phyloP scores from a whole-genome alignment of 1,140 invertebrate species.

The Octopus sinensis region DNA sequence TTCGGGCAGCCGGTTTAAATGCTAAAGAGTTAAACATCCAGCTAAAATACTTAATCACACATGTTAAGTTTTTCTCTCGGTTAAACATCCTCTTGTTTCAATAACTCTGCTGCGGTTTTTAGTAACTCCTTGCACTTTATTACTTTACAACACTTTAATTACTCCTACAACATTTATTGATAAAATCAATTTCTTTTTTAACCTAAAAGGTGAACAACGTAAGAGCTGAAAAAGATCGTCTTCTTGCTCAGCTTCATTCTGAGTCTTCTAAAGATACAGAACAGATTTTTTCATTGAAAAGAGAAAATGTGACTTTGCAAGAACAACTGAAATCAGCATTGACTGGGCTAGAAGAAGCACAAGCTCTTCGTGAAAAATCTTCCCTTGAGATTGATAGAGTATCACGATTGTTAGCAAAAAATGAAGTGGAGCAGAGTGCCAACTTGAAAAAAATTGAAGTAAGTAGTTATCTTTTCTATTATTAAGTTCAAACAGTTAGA shows the following conservation, averaged over 20 bases:
- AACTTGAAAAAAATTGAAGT: slow-evolving; percentile 52
- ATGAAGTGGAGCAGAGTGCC: slow-evolving; percentile 44
- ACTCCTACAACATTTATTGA: too few species aligned
- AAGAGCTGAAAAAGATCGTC: slow-evolving; percentile 50
- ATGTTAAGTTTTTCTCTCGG: too few species aligned
- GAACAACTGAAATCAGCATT: slow-evolving; percentile 51
- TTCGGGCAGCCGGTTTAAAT: too few species aligned
- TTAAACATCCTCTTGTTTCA: too few species aligned
- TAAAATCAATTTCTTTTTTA: not conserved
- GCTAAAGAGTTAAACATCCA: too few species aligned
- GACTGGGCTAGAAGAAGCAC: slow-evolving; percentile 53
- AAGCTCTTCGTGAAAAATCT: slow-evolving; percentile 48
- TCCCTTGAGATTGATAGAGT: slow-evolving; percentile 47
- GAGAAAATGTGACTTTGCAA: slow-evolving; percentile 53
- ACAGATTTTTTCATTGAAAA: slow-evolving; percentile 47
- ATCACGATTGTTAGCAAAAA: slow-evolving; percentile 47
- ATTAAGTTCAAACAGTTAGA: not conserved
- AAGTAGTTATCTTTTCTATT: not conserved
- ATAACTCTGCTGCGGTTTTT: too few species aligned
- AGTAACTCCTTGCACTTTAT: too few species aligned
- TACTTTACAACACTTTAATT: too few species aligned
- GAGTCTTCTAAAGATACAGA: slow-evolving; percentile 48
- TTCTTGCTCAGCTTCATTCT: slow-evolving; percentile 43
- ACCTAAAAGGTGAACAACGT: slow-evolving; percentile 49
- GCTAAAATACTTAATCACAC: too few species aligned